These are phyloP conservation scores for Dysmachus trigonus DNA, from an alignment of 2,888 invertebrate species.

Conservation along the genomic window DNA sequence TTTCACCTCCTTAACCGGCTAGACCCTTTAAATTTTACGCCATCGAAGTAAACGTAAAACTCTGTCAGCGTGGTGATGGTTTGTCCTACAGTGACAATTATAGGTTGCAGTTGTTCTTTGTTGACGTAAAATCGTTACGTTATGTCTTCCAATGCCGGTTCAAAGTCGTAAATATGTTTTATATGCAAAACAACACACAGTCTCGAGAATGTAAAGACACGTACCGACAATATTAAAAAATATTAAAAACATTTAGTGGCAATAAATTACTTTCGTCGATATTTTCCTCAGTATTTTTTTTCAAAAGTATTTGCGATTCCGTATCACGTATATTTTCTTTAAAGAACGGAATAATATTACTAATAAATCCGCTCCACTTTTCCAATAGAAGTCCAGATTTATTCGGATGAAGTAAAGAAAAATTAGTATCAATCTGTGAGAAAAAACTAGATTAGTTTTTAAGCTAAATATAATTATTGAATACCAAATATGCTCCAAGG, in stretches of 20 bases:
- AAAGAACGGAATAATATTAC: not conserved
- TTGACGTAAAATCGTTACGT: not conserved
- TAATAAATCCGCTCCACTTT: not conserved
- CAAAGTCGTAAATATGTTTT: not conserved
- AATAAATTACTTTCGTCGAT: not conserved
- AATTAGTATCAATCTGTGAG: not conserved
- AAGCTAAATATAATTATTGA: not conserved
- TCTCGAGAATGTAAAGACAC: not conserved
- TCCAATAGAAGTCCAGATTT: not conserved
- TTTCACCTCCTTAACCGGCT: too few species aligned
- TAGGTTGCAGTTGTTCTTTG: conserved; percentile 9
- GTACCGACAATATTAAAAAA: not conserved
- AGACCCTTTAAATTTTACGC: conserved; percentile 24
- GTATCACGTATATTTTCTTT: not conserved
- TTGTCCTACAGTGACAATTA: not conserved
- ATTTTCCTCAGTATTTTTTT: not conserved
- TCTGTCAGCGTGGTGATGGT: not conserved
- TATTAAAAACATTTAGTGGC: not conserved
- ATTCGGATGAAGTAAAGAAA: not conserved
- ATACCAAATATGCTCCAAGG: not conserved
- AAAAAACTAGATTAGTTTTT: not conserved
- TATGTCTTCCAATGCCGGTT: not conserved
- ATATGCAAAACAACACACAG: not conserved
- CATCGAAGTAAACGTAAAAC: conserved; percentile 35
- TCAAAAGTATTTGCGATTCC: not conserved